Base-by-base conservation (phyloP, 2,888 invertebrate species). In the Plemyria rubiginata region DNA sequence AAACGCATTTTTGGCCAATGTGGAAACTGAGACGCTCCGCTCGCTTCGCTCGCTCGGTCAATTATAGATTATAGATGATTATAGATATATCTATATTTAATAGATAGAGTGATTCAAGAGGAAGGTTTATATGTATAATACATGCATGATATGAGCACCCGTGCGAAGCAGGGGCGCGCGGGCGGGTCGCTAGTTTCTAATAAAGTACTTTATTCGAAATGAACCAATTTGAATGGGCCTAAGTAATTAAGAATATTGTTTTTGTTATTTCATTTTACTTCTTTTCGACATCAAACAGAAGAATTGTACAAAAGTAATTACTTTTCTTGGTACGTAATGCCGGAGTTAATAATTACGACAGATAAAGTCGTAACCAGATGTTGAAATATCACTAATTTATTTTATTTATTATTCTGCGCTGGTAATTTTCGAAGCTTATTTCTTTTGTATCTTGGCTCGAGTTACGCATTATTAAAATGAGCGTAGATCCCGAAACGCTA, bases 351-450 rank as follows among this genome's bases (percentile, higher is more conserved):
- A 38, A 43, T 32, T 43, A 43, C 13, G 22, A 58, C 46, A 43
- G 36, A n/a, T 50, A 16, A 45, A 51, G 32, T 51, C 57, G 22
- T 32, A 36, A 36, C n/a, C 32, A 36, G 36, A 36, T 13, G 43
- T 36, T 57, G 36, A 43, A 51, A 57, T 58, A 54, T 54, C 32
- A 32, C 32, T 54, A 82, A 81, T 83, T 82, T 78, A 68, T 69
- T 77, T 81, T 76, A 80, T 81, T 81, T 80, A 78, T 81, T 81
- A 81, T 81, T 79, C 75, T 72, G 56, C 53, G 54, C 41, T 62
- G 60, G 72, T 79, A 57, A 57, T 51, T 76, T 75, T 77, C 71
- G 76, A 78, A 77, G 70, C 66, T 75, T 77, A 70, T 76, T 80
- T 78, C 71, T 75, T 79, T 77, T 60, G 74, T 71, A 73, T 62